Evolutionary conservation across 2,888 invertebrate species (phyloP).

Genomic region (Mechanitis mazaeus): DNA sequence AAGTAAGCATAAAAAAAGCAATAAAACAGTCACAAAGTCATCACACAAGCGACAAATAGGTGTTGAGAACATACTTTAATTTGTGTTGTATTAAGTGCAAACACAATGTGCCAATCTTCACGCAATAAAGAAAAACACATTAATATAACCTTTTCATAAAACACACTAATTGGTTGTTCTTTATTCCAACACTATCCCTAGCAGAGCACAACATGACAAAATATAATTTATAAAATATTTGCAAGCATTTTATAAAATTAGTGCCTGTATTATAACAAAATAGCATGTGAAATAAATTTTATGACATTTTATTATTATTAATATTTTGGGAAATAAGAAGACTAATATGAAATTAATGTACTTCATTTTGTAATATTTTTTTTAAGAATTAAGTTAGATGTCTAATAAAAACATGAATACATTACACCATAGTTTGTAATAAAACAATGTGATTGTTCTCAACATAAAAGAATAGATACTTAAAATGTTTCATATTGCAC

Average conservation of each 20-base stretch:
- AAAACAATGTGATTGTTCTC: too few relatives aligned
- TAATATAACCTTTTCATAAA: conserved; percentile 3
- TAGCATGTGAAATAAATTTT: too few relatives aligned
- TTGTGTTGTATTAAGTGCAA: conserved; percentile 30
- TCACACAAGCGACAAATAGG: background rate
- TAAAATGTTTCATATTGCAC: conserved; percentile 13
- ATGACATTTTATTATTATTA: too few relatives aligned
- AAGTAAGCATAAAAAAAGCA: background rate
- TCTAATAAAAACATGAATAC: too few relatives aligned
- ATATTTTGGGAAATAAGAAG: too few relatives aligned
- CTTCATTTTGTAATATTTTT: too few relatives aligned
- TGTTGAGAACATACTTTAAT: background rate
- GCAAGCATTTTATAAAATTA: background rate
- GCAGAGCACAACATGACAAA: conserved; percentile 10
- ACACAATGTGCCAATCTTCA: conserved; percentile 41
- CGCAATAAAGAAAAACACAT: conserved; percentile 40
- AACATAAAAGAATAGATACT: too few relatives aligned
- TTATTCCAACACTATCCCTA: conserved; percentile 46
- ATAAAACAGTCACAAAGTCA: background rate
- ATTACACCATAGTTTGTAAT: too few relatives aligned
- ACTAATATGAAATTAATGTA: too few relatives aligned
- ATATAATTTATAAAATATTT: background rate
- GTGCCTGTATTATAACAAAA: conserved; percentile 13
- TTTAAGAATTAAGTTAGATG: too few relatives aligned
- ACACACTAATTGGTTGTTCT: conserved; percentile 34